phyloP scores from a whole-genome alignment of 92 coral and sea anemone genomes.

The Actinernus sp. region DNA sequence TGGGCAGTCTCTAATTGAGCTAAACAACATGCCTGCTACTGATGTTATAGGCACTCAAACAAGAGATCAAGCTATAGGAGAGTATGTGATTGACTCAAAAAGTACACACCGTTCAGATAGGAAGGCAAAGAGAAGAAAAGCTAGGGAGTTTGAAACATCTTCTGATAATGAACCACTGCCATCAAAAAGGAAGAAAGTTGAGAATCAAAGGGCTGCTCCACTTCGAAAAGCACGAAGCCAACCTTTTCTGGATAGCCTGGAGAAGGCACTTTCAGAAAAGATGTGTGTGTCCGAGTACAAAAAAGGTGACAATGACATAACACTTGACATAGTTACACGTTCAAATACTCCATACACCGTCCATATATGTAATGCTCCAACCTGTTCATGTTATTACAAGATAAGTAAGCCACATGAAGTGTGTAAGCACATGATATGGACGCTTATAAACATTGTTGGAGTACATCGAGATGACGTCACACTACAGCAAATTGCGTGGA shows the following conservation, averaged over 20 bases:
- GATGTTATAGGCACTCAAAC: no score
- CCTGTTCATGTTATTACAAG: background rate
- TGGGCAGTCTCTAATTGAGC: no score
- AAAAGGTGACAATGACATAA: background rate
- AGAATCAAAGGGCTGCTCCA: slow-evolving; percentile 5
- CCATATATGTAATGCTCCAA: background rate
- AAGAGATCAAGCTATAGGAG: no score
- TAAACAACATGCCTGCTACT: no score
- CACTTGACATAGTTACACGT: no score
- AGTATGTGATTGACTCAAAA: no score
- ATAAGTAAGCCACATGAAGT: slow-evolving; percentile 7
- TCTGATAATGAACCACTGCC: background rate
- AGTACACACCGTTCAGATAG: no score
- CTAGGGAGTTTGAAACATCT: slow-evolving; percentile 1
- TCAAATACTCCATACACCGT: no score
- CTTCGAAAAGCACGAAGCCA: slow-evolving; percentile 4
- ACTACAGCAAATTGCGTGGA: slow-evolving; percentile 2
- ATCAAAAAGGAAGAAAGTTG: background rate
- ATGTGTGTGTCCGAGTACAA: slow-evolving; percentile 3
- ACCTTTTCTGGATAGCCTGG: slow-evolving; percentile 4
- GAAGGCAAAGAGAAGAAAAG: background rate
- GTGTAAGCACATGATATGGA: slow-evolving; percentile 11
- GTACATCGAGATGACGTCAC: background rate
- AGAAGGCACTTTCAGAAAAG: slow-evolving; percentile 8
- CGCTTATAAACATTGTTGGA: background rate